Evolutionary conservation across 2,113 vertebrate genomes (phyloP).

Genomic region (Poecilia latipinna): DNA sequence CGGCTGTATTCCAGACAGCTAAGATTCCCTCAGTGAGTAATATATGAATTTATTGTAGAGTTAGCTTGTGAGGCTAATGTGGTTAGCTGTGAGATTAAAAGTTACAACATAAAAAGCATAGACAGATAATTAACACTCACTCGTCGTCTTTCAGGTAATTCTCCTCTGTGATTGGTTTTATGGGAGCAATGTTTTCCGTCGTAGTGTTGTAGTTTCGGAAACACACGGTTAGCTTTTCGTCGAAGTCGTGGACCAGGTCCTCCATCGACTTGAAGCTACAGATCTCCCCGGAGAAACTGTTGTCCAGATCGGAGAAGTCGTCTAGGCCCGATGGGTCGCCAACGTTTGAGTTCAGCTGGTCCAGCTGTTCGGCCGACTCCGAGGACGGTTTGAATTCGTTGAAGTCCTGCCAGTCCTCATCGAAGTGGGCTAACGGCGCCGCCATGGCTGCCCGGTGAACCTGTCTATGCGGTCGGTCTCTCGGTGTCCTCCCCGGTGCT

Average conservation of each 20-base stretch:
- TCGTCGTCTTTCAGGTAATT: slow-evolving; percentile 90
- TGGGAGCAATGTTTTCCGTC: slow-evolving; percentile 82
- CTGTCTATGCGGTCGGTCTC: slow-evolving; percentile 9
- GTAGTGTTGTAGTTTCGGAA: slow-evolving; percentile 85
- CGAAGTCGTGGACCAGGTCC: slow-evolving; percentile 87
- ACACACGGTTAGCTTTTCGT: slow-evolving; percentile 89
- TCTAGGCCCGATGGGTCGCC: slow-evolving; percentile 72
- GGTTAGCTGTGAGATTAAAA: slow-evolving; percentile 55
- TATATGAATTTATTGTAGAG: neutral
- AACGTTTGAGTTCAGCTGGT: slow-evolving; percentile 79
- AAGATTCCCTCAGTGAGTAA: neutral
- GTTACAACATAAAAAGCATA: slow-evolving; percentile 21
- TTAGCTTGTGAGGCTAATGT: slow-evolving; percentile 43
- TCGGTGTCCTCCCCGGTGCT: neutral
- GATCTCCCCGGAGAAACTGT: slow-evolving; percentile 82
- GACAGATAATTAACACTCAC: slow-evolving; percentile 80
- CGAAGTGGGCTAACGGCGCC: slow-evolving; percentile 88
- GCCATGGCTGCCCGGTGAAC: slow-evolving; percentile 82
- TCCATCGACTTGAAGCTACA: slow-evolving; percentile 84
- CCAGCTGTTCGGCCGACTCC: slow-evolving; percentile 67
- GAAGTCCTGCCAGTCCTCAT: slow-evolving; percentile 98
- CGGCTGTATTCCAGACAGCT: neutral
- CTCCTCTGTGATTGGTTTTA: slow-evolving; percentile 89
- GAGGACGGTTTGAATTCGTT: slow-evolving; percentile 90
- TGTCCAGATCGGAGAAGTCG: slow-evolving; percentile 80